Conservation (phyloP, 2,888 invertebrate species). For the Caradrina kadenii region DNA sequence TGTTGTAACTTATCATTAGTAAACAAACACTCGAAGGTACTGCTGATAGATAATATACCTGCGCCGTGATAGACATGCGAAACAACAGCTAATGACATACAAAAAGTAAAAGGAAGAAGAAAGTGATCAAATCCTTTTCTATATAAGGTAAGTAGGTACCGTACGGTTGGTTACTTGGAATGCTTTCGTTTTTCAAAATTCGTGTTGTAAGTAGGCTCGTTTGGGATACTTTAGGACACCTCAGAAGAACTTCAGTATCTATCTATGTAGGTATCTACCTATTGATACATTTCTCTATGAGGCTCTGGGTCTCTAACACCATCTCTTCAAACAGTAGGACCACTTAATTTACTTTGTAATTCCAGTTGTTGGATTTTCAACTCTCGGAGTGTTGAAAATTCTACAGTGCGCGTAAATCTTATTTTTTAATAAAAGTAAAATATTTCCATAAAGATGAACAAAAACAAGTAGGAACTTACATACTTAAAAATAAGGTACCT, state of each 20-base stretch:
- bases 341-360: too few species aligned
- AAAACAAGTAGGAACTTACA: too few species aligned
- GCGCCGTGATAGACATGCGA: conserved; percentile 44
- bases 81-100: conserved; percentile 44
- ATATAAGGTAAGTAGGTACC: conserved; percentile 15
- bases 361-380: too few species aligned
- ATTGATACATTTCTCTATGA: too few species aligned
- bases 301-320: too few species aligned
- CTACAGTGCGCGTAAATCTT: too few species aligned
- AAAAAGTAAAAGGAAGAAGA: conserved; percentile 57
- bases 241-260: neutral
- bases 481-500: too few species aligned
- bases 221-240: neutral
- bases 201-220: neutral
- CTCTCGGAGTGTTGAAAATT: too few species aligned
- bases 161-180: conserved; percentile 21
- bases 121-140: conserved; percentile 47
- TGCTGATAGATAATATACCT: conserved; percentile 44
- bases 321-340: too few species aligned
- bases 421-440: too few species aligned
- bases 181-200: conserved; percentile 37
- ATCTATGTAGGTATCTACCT: too few species aligned
- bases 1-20: conserved; percentile 66
- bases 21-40: conserved; percentile 62
- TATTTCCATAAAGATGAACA: too few species aligned